Evolutionary conservation across 1,140 invertebrate genomes (phyloP), one percentile per base, ranked within the genome.

Genomic region (silkworm (Bombyx mori)): DNA sequence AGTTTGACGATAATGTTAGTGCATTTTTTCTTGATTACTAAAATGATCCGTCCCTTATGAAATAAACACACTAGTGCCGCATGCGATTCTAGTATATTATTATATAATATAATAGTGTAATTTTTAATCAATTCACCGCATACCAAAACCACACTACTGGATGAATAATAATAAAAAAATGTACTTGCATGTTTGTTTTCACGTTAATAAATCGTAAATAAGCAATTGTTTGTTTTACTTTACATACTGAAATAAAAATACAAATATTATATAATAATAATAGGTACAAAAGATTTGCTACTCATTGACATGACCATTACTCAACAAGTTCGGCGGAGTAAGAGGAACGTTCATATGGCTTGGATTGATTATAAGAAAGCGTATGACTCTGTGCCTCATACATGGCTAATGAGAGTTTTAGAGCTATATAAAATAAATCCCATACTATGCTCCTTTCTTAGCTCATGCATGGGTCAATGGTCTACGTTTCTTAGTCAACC

Each of bases 161-260:
- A 12, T 60, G 44, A 45, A 52, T 71, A 74, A 74, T 78, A 75
- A 77, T 65, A 71, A 56, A 62, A 77, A 79, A 81, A 82, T 82
- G 79, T 82, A 83, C 65, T 77, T 81, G 79, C 82, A 83, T 83
- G 76, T 76, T 78, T 79, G 71, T 79, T 79, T 80, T 81, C 70
- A 75, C 63, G 62, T 75, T 80, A 85, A 77, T 83, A 81, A 83
- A 82, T 63, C 12, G 69, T 71, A 48, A 61, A 51, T 72, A 63
- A 60, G 58, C 42, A 60, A 54, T 8, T 18, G 18, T 12, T 47
- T 46, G 44, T 55, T 60, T 67, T 66, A 60, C 56, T 63, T 66
- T 63, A 18, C 5, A 46, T 9, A 46, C 2, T 9, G 6, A 9
- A 46, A 46, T 3, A 46, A 8, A 4, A 46, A 6, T 46, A 9